Evolutionary conservation across 2,113 vertebrate genomes (phyloP).

Genomic region (Spilogale gracilis): DNA sequence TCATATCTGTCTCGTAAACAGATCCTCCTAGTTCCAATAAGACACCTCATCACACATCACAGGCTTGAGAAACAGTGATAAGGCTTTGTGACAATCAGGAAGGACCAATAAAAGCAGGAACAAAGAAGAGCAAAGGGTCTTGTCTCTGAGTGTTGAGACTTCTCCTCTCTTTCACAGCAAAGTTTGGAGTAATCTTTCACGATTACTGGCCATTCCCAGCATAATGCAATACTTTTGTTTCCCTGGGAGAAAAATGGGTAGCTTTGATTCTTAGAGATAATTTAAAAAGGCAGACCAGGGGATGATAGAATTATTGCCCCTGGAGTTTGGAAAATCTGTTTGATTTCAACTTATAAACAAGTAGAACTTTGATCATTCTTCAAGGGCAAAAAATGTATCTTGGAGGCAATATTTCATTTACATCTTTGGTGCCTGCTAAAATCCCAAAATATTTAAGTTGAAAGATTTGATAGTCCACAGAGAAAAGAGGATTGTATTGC

Average conservation of each 20-base stretch:
- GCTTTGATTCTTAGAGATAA: not conserved
- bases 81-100: too few relatives aligned
- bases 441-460: slow-evolving; percentile 25
- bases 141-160: too few relatives aligned
- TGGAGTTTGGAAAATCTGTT: not conserved
- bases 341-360: slow-evolving; percentile 3
- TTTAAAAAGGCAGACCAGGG: not conserved
- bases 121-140: too few relatives aligned
- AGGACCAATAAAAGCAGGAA: too few relatives aligned
- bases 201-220: too few relatives aligned
- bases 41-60: too few relatives aligned
- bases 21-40: too few relatives aligned
- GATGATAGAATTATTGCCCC: not conserved
- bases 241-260: not conserved
- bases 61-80: too few relatives aligned
- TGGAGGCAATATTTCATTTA: slow-evolving; percentile 12
- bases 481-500: not conserved
- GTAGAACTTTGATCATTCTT: slow-evolving; percentile 31
- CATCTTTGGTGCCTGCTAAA: not conserved
- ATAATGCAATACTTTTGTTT: not conserved
- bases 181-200: too few relatives aligned
- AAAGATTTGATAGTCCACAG: not conserved
- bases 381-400: not conserved
- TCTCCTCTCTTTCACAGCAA: too few relatives aligned
- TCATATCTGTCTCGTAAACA: too few relatives aligned